A percentile compares a stretch with the other conserved stretches of the same genome.
These are phyloP conservation scores for Naja naja DNA, from an alignment of 2,113 vertebrate genomes.

Conservation along the genomic window DNA sequence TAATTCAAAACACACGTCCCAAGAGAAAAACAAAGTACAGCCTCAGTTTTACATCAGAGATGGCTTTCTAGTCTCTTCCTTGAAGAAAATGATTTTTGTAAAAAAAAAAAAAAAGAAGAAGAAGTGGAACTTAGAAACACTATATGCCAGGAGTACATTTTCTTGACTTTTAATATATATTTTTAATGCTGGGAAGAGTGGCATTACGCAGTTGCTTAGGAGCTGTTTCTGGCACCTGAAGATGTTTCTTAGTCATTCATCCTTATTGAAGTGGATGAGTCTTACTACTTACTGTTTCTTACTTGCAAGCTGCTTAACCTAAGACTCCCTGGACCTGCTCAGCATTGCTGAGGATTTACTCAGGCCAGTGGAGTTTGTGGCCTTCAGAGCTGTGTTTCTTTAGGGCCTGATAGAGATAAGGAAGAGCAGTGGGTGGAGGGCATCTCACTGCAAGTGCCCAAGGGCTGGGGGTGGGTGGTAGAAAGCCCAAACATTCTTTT, in stretches of 20 bases:
- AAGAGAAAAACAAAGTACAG: neutral
- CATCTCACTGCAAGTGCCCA: constrained; percentile 26
- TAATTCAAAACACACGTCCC: neutral
- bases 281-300: constrained; percentile 10
- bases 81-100: constrained; percentile 15
- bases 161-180: neutral
- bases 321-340: neutral
- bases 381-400: constrained; percentile 13
- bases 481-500: constrained; percentile 58
- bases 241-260: constrained; percentile 29
- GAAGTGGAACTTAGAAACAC: neutral
- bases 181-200: neutral
- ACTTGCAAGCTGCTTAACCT: constrained; percentile 26
- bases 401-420: constrained; percentile 26
- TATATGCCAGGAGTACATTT: neutral
- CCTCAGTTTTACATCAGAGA: constrained; percentile 29
- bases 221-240: constrained; percentile 1
- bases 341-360: constrained; percentile 31
- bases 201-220: neutral
- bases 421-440: neutral
- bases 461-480: constrained; percentile 53
- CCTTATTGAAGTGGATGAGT: neutral
- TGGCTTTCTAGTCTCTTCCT: neutral
- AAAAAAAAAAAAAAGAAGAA: constrained; percentile 7
- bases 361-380: constrained; percentile 46